Base-by-base conservation (phyloP, 2,113 vertebrate species). In the Sarotherodon lohbergeri region DNA sequence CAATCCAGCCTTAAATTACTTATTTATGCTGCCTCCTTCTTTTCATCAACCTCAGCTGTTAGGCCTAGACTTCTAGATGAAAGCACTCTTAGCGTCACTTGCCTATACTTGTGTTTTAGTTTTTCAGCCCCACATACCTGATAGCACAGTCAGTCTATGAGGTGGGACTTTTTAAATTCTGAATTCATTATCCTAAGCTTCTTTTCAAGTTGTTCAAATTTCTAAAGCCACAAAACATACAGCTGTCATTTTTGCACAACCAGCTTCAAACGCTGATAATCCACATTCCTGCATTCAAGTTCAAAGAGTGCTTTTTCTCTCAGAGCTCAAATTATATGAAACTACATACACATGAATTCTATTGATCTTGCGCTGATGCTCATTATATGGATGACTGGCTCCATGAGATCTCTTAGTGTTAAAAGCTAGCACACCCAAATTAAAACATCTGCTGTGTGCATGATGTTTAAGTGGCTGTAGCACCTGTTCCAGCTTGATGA, bases 301-400 rank as follows among this genome's bases (percentile, higher is more conserved):
- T 89, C 88, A 94, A 92, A 88, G 92, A 80, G 55, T 12, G 7
- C 29, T 46, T 66, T 56, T 85, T 66, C 71, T 79, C 81, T 90
- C 80, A 55, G 59, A 59, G 61, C 78, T 83, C 55, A 57, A 61
- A 90, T 63, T 86, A 86, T 89, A 85, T 83, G 59, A 91, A 85
- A 82, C 61, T 63, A 59, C 54, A 82, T 9, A 22, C 7, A 4
- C 63, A n/a, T 52, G 36, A 63, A 54, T 55, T 78, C 81, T 55
- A 85, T 76, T 92, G 85, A 87, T 94, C 82, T 90, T 3, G 4
- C 43, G 57, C 76, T 85, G 80, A 89, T 89, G 89, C 82, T 78
- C 82, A 84, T 92, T n/a, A 91, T n/a, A 73, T 34, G 89, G 36
- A 73, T 66, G 89, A 88, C 86, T 55, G 61, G 46, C 46, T 50